Evolutionary conservation across 2,797 vertebrate species (phyloP).

Genomic region (Macroramphosus scolopax): DNA sequence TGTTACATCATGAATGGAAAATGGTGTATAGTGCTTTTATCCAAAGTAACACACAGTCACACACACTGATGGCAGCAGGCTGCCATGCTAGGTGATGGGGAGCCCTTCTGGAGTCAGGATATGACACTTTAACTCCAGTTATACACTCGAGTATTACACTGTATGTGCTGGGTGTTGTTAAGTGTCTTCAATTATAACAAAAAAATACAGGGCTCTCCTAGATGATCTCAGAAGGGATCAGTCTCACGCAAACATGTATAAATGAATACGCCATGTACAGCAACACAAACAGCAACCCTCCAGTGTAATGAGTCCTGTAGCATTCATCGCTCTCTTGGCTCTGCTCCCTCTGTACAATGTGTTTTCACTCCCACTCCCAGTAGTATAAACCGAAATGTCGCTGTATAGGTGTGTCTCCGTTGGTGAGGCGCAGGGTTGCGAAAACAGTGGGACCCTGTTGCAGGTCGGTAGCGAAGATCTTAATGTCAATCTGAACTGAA

Average conservation of each 20-base stretch:
- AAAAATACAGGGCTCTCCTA: background rate
- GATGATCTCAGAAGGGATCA: constrained; percentile 2
- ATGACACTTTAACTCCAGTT: too few relatives aligned
- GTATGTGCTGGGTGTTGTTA: too few relatives aligned
- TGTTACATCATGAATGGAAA: too few relatives aligned
- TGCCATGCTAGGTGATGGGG: too few relatives aligned
- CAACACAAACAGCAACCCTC: constrained; percentile 5
- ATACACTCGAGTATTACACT: too few relatives aligned
- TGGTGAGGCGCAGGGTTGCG: background rate
- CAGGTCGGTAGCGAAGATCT: too few relatives aligned
- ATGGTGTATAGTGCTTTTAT: too few relatives aligned
- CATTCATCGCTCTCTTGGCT: constrained; percentile 24
- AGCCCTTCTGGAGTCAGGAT: too few relatives aligned
- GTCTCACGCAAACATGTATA: constrained; percentile 34
- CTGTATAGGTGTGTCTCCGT: constrained; percentile 24
- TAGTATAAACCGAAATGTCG: constrained; percentile 26
- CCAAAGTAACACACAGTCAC: too few relatives aligned
- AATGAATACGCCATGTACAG: constrained; percentile 17
- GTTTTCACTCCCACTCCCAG: constrained; percentile 33
- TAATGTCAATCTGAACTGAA: constrained; percentile 26
- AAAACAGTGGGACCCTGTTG: constrained; percentile 27
- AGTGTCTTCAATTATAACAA: too few relatives aligned
- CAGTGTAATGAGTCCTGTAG: constrained; percentile 21
- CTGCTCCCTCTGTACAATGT: constrained; percentile 33
- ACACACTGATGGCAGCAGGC: too few relatives aligned